A percentile compares a stretch with the other conserved stretches of the same genome.
Evolutionary conservation across 2,888 invertebrate species (phyloP).

Genomic region (Caenorhabditis doughertyi): DNA sequence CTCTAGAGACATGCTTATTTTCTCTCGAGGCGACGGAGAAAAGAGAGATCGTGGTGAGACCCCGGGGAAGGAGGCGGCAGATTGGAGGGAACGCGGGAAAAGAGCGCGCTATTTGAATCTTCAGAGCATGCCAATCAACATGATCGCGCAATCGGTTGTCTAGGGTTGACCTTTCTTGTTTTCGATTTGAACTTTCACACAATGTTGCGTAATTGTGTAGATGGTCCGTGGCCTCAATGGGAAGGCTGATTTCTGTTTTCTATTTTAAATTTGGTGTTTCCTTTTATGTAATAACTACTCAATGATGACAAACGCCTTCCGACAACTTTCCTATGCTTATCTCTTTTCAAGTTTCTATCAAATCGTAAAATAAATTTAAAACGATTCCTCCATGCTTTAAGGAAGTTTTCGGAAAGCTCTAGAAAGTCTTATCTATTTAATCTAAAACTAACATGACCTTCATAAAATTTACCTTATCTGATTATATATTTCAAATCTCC

Average conservation of each 20-base stretch:
- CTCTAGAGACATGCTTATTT: background rate
- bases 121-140: background rate
- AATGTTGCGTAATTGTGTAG: background rate
- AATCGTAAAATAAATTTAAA: background rate
- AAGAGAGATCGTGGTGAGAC: slow-evolving; percentile 48
- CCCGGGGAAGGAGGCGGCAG: slow-evolving; percentile 25
- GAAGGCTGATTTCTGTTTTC: background rate
- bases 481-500: slow-evolving; percentile 1
- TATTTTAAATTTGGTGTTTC: background rate
- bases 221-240: background rate
- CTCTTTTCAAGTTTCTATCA: no score
- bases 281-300: no score
- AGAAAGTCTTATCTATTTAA: background rate
- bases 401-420: background rate
- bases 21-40: slow-evolving; percentile 13
- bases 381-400: no score
- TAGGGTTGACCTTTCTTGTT: background rate
- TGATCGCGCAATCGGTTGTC: slow-evolving; percentile 23
- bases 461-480: slow-evolving; percentile 14
- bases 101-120: slow-evolving; percentile 59
- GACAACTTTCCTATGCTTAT: no score
- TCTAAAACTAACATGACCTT: slow-evolving; percentile 38
- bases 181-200: slow-evolving; percentile 3
- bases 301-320: no score
- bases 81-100: slow-evolving; percentile 46